phyloP scores from a whole-genome alignment of 2,888 invertebrate genomes.

The Argyresthia albistria region DNA sequence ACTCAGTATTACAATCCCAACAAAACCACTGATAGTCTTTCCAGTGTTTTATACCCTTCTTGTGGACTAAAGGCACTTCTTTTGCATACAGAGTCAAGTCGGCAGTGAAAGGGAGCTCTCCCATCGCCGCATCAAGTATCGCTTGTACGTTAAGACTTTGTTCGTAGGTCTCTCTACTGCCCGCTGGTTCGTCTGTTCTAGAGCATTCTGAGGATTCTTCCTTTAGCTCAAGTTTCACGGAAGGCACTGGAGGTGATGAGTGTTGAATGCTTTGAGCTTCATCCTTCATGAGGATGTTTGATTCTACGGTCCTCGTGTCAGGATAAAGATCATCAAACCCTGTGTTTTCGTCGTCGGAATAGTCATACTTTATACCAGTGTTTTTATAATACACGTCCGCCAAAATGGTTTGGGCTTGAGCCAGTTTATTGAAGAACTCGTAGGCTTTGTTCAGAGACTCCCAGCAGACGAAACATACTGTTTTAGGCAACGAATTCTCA shows the following conservation, averaged over 20 bases:
- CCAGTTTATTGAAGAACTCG: conserved; percentile 39
- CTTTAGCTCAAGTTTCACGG: conserved; percentile 39
- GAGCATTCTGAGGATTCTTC: conserved; percentile 27
- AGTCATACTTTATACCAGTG: conserved; percentile 23
- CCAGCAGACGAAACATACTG: conserved; percentile 48
- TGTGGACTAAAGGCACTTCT: conserved; percentile 33
- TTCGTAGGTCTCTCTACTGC: conserved; percentile 10
- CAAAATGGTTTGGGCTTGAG: conserved; percentile 36
- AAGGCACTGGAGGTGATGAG: conserved; percentile 1
- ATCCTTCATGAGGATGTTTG: not conserved
- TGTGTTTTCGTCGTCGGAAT: conserved; percentile 36
- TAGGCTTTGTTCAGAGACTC: conserved; percentile 46
- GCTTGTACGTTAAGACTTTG: conserved; percentile 40
- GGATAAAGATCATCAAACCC: conserved; percentile 32
- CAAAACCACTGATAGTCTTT: conserved; percentile 59
- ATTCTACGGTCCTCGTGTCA: conserved; percentile 19
- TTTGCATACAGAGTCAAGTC: conserved; percentile 44
- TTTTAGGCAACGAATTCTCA: conserved; percentile 37
- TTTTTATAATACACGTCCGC: conserved; percentile 22
- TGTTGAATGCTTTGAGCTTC: not conserved
- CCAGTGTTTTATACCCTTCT: conserved; percentile 34
- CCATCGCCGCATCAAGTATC: conserved; percentile 43
- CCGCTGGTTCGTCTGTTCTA: conserved; percentile 5
- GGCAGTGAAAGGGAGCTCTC: conserved; percentile 26
- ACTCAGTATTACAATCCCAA: conserved; percentile 48